phyloP scores from a whole-genome alignment of 2,888 invertebrate genomes.

The Nezara viridula region DNA sequence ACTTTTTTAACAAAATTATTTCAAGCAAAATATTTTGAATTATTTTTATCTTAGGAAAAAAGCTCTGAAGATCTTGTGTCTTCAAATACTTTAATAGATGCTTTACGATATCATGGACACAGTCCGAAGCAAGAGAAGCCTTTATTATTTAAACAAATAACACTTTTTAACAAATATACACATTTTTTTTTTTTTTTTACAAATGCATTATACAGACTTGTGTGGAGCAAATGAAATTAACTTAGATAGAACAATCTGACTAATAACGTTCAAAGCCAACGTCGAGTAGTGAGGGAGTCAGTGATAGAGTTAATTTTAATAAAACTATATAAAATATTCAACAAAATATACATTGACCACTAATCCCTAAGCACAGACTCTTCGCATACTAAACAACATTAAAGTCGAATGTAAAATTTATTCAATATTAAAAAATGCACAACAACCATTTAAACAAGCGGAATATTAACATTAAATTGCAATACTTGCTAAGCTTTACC shows the following conservation, averaged over 20 bases:
- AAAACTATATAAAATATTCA: slow-evolving; percentile 56
- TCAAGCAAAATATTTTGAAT: not conserved
- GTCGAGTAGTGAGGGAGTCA: not conserved
- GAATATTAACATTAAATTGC: slow-evolving; percentile 47
- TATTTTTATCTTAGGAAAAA: not conserved
- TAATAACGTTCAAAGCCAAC: not conserved
- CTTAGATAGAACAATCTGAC: not conserved
- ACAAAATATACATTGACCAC: slow-evolving; percentile 57
- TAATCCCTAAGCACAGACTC: not conserved
- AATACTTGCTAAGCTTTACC: slow-evolving; percentile 24
- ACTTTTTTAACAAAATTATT: not conserved
- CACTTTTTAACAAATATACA: not conserved
- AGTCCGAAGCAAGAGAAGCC: not conserved
- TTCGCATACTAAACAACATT: not conserved
- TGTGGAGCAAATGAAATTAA: not conserved
- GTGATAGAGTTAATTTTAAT: slow-evolving; percentile 34
- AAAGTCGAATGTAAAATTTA: slow-evolving; percentile 6
- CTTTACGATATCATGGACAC: not conserved
- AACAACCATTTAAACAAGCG: not conserved
- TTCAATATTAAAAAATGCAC: slow-evolving; percentile 6
- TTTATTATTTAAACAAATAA: not conserved
- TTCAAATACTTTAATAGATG: not conserved
- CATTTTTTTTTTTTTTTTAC: not conserved
- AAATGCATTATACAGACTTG: not conserved
- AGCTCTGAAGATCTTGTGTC: not conserved